These are phyloP conservation scores for Calycopis cecrops DNA, from an alignment of 1,140 invertebrate genomes.

Conservation along the genomic window DNA sequence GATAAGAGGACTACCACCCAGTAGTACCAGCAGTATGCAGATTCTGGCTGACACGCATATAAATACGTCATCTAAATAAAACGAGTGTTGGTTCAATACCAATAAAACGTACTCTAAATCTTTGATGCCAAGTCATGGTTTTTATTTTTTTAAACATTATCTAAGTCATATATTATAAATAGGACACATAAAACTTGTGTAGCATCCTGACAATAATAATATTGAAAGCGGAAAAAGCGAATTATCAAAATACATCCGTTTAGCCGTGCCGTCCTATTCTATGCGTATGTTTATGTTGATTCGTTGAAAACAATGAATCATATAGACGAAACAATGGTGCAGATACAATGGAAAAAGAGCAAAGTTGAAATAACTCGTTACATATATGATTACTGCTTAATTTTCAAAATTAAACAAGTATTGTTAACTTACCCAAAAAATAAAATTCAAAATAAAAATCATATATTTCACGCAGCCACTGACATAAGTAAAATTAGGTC, in stretches of 20 bases:
- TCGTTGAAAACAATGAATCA: slow-evolving; percentile 27
- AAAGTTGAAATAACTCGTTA: slow-evolving; percentile 10
- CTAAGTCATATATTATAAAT: too few species aligned
- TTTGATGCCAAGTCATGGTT: too few species aligned
- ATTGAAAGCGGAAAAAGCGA: slow-evolving; percentile 3
- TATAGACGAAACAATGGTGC: slow-evolving; percentile 20
- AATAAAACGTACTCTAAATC: too few species aligned
- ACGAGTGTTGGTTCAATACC: too few species aligned
- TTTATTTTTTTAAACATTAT: too few species aligned
- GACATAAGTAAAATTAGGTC: slow-evolving; percentile 81
- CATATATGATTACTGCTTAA: background rate
- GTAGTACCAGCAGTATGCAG: too few species aligned
- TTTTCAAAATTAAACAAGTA: background rate
- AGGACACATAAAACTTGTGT: background rate
- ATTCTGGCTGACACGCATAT: too few species aligned
- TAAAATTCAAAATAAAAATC: slow-evolving; percentile 94
- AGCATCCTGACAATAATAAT: background rate
- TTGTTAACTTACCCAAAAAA: slow-evolving; percentile 87
- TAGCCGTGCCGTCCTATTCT: background rate
- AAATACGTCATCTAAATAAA: too few species aligned
- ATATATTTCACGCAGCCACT: slow-evolving; percentile 95
- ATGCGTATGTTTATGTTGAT: slow-evolving; percentile 3
- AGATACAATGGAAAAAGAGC: slow-evolving; percentile 15
- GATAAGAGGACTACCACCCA: too few species aligned
- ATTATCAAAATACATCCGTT: slow-evolving; percentile 1